Evolutionary conservation across 2,888 invertebrate species (phyloP), one percentile per base, ranked within the genome.

Genomic region (Theristus sp.): DNA sequence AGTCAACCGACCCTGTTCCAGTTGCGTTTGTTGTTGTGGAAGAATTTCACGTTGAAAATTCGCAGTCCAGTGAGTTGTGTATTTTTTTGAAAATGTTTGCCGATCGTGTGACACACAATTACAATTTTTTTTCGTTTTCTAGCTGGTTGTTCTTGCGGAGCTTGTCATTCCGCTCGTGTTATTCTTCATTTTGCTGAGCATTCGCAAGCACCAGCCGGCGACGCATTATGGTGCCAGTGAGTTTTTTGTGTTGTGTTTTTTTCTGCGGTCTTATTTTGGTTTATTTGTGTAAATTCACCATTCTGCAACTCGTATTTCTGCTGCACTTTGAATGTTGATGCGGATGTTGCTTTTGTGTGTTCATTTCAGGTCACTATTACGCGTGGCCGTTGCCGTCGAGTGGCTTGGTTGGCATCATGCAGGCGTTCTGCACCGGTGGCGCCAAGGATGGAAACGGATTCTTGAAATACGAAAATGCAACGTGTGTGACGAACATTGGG

Each of bases 21-120:
- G 74, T 76, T 84, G 47, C 80, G 80, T 63, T 79, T 84, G 72
- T 79, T 84, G 70, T 78, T 84, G 62, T 84, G 84, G 84, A 84
- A 84, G 75, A 84, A 84, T 76, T 82, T 81, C 70, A 78, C 82
- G 65, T 76, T 83, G 59, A 77, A 84, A 66, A 81, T 81, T 70
- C 77, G 84, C 68, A 82, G 81, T 71, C 78, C 81, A 75, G 84
- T 83, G 71, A 75, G 78, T 74, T 27, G 13, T 62, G n/a, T n/a
- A n/a, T n/a, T n/a, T n/a, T n/a, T n/a, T n/a, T n/a, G n/a, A n/a
- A n/a, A n/a, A n/a, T n/a, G n/a, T n/a, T n/a, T n/a, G n/a, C n/a
- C n/a, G n/a, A n/a, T n/a, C n/a, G n/a, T n/a, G n/a, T n/a, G n/a
- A n/a, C n/a, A n/a, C n/a, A n/a, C n/a, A n/a, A n/a, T n/a, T n/a